Percentiles rank a stretch among this genome's conserved stretches.
Evolutionary conservation across 1,140 invertebrate species (phyloP).

Genomic region (Gonatopus flavifemur): DNA sequence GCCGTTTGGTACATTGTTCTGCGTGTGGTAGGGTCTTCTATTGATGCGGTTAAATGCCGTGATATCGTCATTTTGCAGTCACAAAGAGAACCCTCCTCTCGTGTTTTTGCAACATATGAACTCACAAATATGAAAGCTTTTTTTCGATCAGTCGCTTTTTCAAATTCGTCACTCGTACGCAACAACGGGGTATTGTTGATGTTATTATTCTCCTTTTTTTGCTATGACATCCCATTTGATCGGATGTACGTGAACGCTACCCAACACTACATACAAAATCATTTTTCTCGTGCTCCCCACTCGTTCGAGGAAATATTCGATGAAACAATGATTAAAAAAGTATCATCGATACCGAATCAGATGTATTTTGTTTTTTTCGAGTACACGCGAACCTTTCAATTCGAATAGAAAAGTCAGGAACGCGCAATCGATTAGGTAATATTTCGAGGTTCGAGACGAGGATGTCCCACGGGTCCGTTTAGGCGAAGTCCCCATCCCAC

Average conservation of each 20-base stretch:
- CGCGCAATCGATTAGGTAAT: constrained; percentile 41
- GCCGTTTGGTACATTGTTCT: constrained; percentile 45
- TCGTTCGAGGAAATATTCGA: constrained; percentile 1
- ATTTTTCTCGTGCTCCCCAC: too few relatives aligned
- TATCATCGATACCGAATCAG: not conserved
- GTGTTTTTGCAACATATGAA: constrained; percentile 44
- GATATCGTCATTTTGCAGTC: constrained; percentile 55
- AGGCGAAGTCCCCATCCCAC: constrained; percentile 24
- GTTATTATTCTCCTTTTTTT: too few relatives aligned
- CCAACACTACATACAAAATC: too few relatives aligned
- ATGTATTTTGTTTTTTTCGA: constrained; percentile 14
- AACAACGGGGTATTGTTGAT: too few relatives aligned
- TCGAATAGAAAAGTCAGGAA: constrained; percentile 27
- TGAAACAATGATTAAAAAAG: not conserved
- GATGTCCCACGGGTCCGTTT: constrained; percentile 39
- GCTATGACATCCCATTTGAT: too few relatives aligned
- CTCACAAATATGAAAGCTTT: constrained; percentile 50
- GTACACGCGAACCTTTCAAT: constrained; percentile 39
- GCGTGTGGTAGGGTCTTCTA: constrained; percentile 38
- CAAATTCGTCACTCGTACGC: too few relatives aligned
- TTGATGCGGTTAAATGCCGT: constrained; percentile 54
- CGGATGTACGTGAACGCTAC: too few relatives aligned
- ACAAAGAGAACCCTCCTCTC: constrained; percentile 53
- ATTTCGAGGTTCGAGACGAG: constrained; percentile 35
- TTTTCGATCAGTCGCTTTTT: constrained; percentile 46